Conservation (phyloP, 2,797 vertebrate genomes). For the Rhinogobio ventralis region DNA sequence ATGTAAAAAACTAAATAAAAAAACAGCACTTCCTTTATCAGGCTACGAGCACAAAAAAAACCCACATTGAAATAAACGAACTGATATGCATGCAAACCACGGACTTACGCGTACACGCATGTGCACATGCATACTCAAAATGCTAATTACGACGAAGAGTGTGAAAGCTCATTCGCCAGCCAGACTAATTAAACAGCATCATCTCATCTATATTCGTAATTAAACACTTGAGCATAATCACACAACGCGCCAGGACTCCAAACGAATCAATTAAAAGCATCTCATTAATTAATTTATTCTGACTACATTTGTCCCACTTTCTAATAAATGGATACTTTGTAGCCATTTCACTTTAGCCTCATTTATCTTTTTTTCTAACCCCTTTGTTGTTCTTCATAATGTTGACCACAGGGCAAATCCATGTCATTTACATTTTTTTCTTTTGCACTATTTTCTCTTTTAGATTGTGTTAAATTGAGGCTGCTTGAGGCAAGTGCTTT, state of each 20-base stretch:
- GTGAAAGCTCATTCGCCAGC: conserved; percentile 61
- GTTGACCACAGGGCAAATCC: conserved; percentile 50
- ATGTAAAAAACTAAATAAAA: too few species aligned
- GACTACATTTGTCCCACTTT: conserved; percentile 76
- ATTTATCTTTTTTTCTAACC: conserved; percentile 49
- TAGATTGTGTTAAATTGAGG: conserved; percentile 45
- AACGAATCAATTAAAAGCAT: conserved; percentile 87
- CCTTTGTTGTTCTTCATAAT: conserved; percentile 47
- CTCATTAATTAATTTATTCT: conserved; percentile 81
- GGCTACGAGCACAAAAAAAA: too few species aligned
- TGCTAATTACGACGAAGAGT: conserved; percentile 59
- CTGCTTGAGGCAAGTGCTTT: conserved; percentile 34
- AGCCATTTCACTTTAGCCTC: conserved; percentile 54
- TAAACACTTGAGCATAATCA: conserved; percentile 92
- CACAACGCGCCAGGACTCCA: conserved; percentile 88
- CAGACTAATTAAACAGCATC: conserved; percentile 88
- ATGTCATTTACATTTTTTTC: conserved; percentile 47
- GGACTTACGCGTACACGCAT: conserved; percentile 25
- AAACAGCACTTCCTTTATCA: neutral
- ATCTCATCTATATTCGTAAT: conserved; percentile 93
- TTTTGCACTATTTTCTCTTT: conserved; percentile 41
- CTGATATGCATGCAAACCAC: conserved; percentile 42
- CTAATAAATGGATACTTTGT: conserved; percentile 59
- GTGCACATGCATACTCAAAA: conserved; percentile 48
- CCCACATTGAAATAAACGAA: conserved; percentile 26